A percentile compares a stretch with the other conserved stretches of the same genome.
Evolutionary conservation across 1,140 invertebrate genomes (phyloP).

Genomic region (Aricia agestis): DNA sequence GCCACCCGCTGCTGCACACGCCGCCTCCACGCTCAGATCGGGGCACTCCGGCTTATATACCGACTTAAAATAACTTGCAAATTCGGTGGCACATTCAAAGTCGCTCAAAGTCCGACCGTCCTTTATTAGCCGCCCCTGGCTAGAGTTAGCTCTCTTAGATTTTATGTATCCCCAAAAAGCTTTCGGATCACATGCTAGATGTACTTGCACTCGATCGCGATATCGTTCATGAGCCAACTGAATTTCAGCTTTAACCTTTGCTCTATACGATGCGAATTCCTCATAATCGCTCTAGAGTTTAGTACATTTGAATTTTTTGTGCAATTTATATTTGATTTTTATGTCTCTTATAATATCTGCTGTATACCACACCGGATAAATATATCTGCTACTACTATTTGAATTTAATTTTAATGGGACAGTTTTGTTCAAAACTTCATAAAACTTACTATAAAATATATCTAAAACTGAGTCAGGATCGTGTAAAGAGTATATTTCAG

Average conservation of each 20-base stretch:
- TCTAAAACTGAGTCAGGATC: conserved; percentile 17
- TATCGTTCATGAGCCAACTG: conserved; percentile 25
- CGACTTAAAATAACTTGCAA: conserved; percentile 32
- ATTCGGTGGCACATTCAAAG: conserved; percentile 26
- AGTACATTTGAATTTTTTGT: conserved; percentile 34
- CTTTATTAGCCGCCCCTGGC: conserved; percentile 20
- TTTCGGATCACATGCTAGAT: conserved; percentile 32
- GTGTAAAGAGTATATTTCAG: not conserved
- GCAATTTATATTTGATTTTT: conserved; percentile 24
- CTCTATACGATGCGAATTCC: conserved; percentile 27
- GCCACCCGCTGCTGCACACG: conserved; percentile 6
- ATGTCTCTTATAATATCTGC: conserved; percentile 30
- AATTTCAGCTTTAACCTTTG: conserved; percentile 26
- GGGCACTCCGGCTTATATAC: conserved; percentile 25
- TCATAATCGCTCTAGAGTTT: conserved; percentile 26
- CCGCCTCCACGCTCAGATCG: conserved; percentile 13
- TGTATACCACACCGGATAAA: conserved; percentile 33
- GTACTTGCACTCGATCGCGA: conserved; percentile 24
- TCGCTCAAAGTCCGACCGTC: conserved; percentile 25
- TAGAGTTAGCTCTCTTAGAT: conserved; percentile 21
- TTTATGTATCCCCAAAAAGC: conserved; percentile 34
- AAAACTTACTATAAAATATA: conserved; percentile 22
- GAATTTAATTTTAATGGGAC: conserved; percentile 16
- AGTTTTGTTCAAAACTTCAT: conserved; percentile 21
- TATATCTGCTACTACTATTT: conserved; percentile 26